Evolutionary conservation across 2,888 invertebrate species (phyloP).

Genomic region (Drosophila ustulata): DNA sequence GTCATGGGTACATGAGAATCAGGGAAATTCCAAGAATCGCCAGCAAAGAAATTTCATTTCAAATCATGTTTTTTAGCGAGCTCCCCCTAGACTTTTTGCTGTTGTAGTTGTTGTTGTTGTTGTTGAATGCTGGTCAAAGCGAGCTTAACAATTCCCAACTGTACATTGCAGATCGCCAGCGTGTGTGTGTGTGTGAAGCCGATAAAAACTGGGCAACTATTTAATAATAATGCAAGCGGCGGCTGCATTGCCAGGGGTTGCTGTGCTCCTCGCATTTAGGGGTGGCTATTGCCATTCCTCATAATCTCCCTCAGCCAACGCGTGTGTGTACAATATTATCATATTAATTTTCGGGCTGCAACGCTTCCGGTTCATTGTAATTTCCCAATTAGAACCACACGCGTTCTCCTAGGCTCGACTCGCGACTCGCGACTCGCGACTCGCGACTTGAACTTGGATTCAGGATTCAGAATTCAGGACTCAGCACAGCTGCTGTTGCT

Average conservation of each 20-base stretch:
- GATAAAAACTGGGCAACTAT: slow-evolving; percentile 48
- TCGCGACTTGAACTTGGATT: too few species aligned
- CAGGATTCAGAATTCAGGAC: not conserved
- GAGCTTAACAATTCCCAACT: slow-evolving; percentile 13
- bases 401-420: slow-evolving; percentile 7
- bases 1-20: slow-evolving; percentile 50
- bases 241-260: slow-evolving; percentile 11
- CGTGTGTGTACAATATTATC: slow-evolving; percentile 43
- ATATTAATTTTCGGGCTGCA: slow-evolving; percentile 53
- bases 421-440: too few species aligned
- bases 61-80: slow-evolving; percentile 39
- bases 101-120: too few species aligned
- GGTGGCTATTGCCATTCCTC: slow-evolving; percentile 68
- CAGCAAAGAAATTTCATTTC: slow-evolving; percentile 59
- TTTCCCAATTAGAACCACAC: slow-evolving; percentile 68
- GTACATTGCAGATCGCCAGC: slow-evolving; percentile 36
- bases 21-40: slow-evolving; percentile 62
- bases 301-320: slow-evolving; percentile 43
- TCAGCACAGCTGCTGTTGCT: slow-evolving; percentile 51
- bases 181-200: slow-evolving; percentile 7
- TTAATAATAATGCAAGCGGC: slow-evolving; percentile 53
- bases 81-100: not conserved
- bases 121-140: slow-evolving; percentile 31
- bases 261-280: slow-evolving; percentile 44
- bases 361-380: slow-evolving; percentile 67